phyloP scores from a whole-genome alignment of 2,888 invertebrate genomes.

The Euproctis similis region DNA sequence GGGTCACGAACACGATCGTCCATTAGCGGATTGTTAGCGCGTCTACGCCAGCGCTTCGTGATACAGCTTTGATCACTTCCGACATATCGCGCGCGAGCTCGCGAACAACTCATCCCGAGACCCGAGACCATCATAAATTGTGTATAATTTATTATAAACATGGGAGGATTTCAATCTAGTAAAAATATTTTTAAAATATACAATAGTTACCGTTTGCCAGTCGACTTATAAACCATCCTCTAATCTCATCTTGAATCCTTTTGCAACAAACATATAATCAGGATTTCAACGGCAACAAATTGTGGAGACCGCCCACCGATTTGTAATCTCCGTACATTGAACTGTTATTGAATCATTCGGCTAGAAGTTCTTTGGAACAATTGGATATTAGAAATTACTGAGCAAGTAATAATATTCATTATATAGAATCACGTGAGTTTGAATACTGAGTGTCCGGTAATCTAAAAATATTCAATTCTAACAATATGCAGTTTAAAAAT shows the following conservation, averaged over 20 bases:
- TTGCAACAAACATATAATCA: slow-evolving; percentile 55
- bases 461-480: no score
- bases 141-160: slow-evolving; percentile 19
- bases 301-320: slow-evolving; percentile 54
- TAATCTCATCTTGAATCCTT: slow-evolving; percentile 44
- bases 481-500: no score
- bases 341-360: slow-evolving; percentile 12
- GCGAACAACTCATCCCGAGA: slow-evolving; percentile 16
- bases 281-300: slow-evolving; percentile 57
- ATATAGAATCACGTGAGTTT: no score
- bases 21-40: slow-evolving; percentile 67
- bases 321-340: slow-evolving; percentile 27
- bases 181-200: slow-evolving; percentile 24
- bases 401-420: no score
- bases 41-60: slow-evolving; percentile 52
- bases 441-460: no score
- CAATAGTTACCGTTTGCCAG: slow-evolving; percentile 19
- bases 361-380: slow-evolving; percentile 18
- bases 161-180: slow-evolving; percentile 17
- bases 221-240: slow-evolving; percentile 35
- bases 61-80: slow-evolving; percentile 62
- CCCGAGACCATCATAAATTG: slow-evolving; percentile 29
- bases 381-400: no score
- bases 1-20: slow-evolving; percentile 62
- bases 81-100: slow-evolving; percentile 34